phyloP scores from a whole-genome alignment of 2,888 invertebrate species.

The Cerastoderma edule region DNA sequence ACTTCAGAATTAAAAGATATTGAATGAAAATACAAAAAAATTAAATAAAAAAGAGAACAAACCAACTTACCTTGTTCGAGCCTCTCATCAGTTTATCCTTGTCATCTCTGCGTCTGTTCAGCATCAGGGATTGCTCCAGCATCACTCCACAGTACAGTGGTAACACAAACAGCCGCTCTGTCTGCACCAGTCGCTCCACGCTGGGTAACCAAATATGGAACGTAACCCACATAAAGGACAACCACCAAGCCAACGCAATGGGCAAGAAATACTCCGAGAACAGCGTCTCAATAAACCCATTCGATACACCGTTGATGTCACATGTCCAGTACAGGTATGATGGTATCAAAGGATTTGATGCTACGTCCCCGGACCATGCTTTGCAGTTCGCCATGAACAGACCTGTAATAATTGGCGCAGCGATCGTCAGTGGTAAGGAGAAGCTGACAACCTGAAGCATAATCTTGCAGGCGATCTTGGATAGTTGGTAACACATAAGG shows the following conservation, averaged over 20 bases:
- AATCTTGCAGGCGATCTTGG: conserved; percentile 98
- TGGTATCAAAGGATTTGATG: conserved; percentile 51
- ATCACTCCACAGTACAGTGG: conserved; percentile 96
- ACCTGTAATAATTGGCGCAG: conserved; percentile 95
- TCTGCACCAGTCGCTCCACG: conserved; percentile 77
- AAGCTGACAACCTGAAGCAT: conserved; percentile 98
- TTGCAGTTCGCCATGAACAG: conserved; percentile 95
- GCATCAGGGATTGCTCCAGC: conserved; percentile 97
- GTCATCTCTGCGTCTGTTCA: conserved; percentile 95
- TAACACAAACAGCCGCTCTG: conserved; percentile 89
- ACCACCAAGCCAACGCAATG: conserved; percentile 75
- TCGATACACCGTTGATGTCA: conserved; percentile 88
- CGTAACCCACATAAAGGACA: conserved; percentile 78
- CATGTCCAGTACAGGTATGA: conserved; percentile 96
- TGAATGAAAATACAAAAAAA: no score
- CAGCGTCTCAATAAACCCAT: conserved; percentile 63
- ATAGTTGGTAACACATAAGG: conserved; percentile 95
- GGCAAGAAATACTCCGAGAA: conserved; percentile 71
- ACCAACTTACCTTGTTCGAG: conserved; percentile 28
- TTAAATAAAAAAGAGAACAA: not conserved
- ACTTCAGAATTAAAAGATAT: no score
- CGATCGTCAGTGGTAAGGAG: conserved; percentile 96
- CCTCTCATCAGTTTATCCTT: conserved; percentile 84
- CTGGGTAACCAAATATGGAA: conserved; percentile 77
- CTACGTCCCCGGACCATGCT: conserved; percentile 89